These are phyloP conservation scores for Vicugna pacos DNA, from an alignment of 2,113 vertebrate genomes.

Conservation along the genomic window DNA sequence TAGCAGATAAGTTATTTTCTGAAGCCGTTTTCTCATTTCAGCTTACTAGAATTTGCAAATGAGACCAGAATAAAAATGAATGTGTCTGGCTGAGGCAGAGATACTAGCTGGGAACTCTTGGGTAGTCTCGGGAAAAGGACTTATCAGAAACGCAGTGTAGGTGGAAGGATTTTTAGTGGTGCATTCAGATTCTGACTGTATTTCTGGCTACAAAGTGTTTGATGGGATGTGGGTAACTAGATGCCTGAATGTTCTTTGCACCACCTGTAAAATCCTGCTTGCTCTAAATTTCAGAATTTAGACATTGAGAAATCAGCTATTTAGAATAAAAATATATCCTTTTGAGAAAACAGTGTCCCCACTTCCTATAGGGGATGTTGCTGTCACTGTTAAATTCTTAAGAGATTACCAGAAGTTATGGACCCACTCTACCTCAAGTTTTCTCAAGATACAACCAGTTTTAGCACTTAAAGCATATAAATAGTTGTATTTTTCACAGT, in stretches of 20 bases:
- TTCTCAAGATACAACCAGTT: neutral
- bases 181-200: neutral
- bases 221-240: neutral
- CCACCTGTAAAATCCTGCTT: neutral
- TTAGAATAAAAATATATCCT: neutral
- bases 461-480: neutral
- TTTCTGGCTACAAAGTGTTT: neutral
- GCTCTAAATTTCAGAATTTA: neutral
- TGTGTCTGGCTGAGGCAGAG: conserved; percentile 74
- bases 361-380: neutral
- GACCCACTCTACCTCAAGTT: neutral
- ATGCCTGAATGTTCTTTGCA: neutral
- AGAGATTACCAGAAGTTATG: neutral
- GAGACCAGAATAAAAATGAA: conserved; percentile 83
- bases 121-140: conserved; percentile 45
- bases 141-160: neutral
- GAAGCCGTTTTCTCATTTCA: conserved; percentile 87
- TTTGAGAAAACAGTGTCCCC: neutral
- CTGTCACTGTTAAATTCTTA: neutral
- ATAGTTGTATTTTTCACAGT: neutral
- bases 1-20: conserved; percentile 84
- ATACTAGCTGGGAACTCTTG: conserved; percentile 70
- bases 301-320: neutral
- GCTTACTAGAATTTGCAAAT: conserved; percentile 85
- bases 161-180: neutral